Evolutionary conservation across 2,888 invertebrate genomes (phyloP), one percentile per base, ranked within the genome.

Genomic region (Epinotia brunnichana): DNA sequence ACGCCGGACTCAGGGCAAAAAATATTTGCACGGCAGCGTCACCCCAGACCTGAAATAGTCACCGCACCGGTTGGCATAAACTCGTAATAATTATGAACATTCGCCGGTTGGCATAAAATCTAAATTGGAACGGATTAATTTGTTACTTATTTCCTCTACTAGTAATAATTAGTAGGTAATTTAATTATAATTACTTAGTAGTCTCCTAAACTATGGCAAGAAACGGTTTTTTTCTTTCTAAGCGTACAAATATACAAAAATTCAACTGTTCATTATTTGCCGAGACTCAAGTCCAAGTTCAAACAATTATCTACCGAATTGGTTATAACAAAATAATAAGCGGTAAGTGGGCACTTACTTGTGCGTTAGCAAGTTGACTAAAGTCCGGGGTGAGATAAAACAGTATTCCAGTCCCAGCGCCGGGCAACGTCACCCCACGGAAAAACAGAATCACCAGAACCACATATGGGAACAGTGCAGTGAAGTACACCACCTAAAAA

Each of bases 11-110:
- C 29, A 97, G 89, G 0, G 97, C 97, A 86, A 97, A 98, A 89
- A 98, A 97, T 82, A 97, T 97, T 88, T 97, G 97, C 24, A 97
- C 96, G 0, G 97, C 96, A 0, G 97, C 97, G 83, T 97, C 96
- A 60, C 96, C 96, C 97, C 96, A 96, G 15, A 96, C 96, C 95
- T 95, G 74, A 51, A 78, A 81, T 11, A 70, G 44, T 69, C 48
- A 48, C n/a, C 3, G 13, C n/a, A n/a, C 41, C 29, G 0, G 29
- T 5, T 1, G 29, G 29, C 29, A 29, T 29, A 29, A 29, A 24
- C 24, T 29, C 29, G 29, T 24, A 24, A 24, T 24, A 24, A 24
- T 24, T 24, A 24, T 24, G 21, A 24, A 24, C 2, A 24, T 24
- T 24, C 21, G 2, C 44, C 35, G 0, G 35, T 7, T 1, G 35